These are phyloP conservation scores for Hanleya hanleyi DNA, from an alignment of 2,888 invertebrate genomes.

Conservation along the genomic window DNA sequence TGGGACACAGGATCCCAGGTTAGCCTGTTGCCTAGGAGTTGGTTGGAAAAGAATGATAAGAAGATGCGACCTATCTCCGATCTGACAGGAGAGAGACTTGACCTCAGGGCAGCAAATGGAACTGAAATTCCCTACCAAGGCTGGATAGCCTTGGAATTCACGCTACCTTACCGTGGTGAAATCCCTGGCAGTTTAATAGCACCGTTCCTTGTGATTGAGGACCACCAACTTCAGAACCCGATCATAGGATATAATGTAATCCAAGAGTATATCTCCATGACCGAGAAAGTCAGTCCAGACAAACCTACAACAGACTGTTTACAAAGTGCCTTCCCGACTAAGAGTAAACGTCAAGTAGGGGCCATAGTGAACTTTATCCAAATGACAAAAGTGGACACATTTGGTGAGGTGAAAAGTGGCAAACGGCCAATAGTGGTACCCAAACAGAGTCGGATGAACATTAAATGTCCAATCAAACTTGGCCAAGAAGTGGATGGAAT, in stretches of 20 bases:
- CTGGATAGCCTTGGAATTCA: slow-evolving; percentile 3
- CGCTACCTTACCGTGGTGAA: neutral
- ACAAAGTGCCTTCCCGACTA: neutral
- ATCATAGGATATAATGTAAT: slow-evolving; percentile 18
- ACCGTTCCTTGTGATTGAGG: neutral
- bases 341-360: neutral
- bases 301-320: neutral
- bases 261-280: slow-evolving; percentile 10
- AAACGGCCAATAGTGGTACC: too few relatives aligned
- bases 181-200: neutral
- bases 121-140: slow-evolving; percentile 6
- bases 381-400: neutral
- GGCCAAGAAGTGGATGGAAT: neutral
- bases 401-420: neutral
- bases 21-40: neutral
- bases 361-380: neutral
- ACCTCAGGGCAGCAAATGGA: slow-evolving; percentile 4
- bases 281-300: neutral
- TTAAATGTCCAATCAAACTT: neutral
- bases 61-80: slow-evolving; percentile 3
- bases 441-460: neutral
- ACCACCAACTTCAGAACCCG: neutral
- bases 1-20: slow-evolving; percentile 14
- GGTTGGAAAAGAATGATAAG: neutral
- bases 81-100: neutral